Evolutionary conservation across 2,797 vertebrate species (phyloP).

Genomic region (Poeciliopsis gracilis): DNA sequence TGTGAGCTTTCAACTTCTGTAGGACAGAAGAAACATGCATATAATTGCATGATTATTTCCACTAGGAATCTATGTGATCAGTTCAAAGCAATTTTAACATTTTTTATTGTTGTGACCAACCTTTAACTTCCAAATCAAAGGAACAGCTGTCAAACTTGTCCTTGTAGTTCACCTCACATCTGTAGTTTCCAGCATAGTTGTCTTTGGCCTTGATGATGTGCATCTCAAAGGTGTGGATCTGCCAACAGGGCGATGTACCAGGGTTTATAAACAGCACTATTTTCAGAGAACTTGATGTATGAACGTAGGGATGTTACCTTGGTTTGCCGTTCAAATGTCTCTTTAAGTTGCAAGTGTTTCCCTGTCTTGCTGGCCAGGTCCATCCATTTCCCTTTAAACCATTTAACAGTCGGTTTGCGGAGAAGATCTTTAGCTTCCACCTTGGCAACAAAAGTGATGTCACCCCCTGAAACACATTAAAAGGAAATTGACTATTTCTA

Average conservation of each 20-base stretch:
- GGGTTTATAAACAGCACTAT: neutral
- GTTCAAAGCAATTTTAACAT: neutral
- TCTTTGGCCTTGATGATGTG: constrained; percentile 98
- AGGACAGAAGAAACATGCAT: constrained; percentile 59
- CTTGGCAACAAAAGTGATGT: constrained; percentile 93
- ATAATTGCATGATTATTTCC: neutral
- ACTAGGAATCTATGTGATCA: neutral
- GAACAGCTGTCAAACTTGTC: constrained; percentile 98
- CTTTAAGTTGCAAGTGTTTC: constrained; percentile 96
- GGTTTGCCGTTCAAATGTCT: constrained; percentile 90
- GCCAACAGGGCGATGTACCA: constrained; percentile 12
- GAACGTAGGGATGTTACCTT: constrained; percentile 81
- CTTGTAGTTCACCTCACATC: constrained; percentile 97
- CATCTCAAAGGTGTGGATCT: constrained; percentile 98
- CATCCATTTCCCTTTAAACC: constrained; percentile 99
- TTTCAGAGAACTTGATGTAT: neutral
- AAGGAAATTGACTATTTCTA: neutral
- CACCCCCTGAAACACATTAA: constrained; percentile 83
- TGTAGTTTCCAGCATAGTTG: constrained; percentile 95
- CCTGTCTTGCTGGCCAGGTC: constrained; percentile 98
- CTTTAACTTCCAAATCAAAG: constrained; percentile 95
- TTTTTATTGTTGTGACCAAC: constrained; percentile 76
- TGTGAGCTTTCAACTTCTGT: constrained; percentile 82
- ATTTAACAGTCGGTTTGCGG: constrained; percentile 93
- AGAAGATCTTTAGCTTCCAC: constrained; percentile 98